Base-by-base conservation (phyloP, 2,888 invertebrate species). In the Cerastoderma edule region DNA sequence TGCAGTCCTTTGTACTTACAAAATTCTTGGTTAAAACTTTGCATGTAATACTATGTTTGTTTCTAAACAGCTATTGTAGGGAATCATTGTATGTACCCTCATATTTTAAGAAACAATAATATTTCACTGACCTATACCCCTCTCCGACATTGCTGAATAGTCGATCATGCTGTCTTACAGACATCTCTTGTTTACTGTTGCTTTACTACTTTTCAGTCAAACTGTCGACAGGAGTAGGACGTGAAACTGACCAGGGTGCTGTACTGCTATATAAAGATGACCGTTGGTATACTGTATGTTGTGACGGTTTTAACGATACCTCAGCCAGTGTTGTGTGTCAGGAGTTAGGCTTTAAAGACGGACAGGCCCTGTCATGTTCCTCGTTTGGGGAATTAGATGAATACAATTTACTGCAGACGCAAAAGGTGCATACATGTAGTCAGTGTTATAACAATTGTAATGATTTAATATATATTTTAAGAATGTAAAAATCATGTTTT, bases 331-430 rank as follows among this genome's bases (percentile, higher is more conserved):
- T 78, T 5, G 84, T 79, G 1, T 85, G 85, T 67, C 53, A 67
- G 68, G 95, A 96, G 88, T 90, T 96, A 32, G 96, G 96, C 16
- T 96, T 78, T 71, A 44, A 46, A 8, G 77, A 80, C 54, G 87
- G 85, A 27, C 74, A 73, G 27, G 74, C 78, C 8, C 75, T 83
- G 39, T 75, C 80, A 50, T 83, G 87, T 39, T 71, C 80, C 1
- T 67, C 75, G 8, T 77, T 78, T 50, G 84, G 85, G 3, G 28
- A 28, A 0, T 63, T 80, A 5, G 27, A 30, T 2, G n/a, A 75
- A 48, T 76, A 71, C 44, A 63, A 68, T 2, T 53, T 67, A 13
- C 69, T 82, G 16, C 32, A 2, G 3, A 74, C 74, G 8, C 78
- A 78, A 54, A 77, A 54, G 67, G 66, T 78, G 50, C 48, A 63